phyloP scores from a whole-genome alignment of 2,113 vertebrate genomes.

The Peromyscus leucopus region DNA sequence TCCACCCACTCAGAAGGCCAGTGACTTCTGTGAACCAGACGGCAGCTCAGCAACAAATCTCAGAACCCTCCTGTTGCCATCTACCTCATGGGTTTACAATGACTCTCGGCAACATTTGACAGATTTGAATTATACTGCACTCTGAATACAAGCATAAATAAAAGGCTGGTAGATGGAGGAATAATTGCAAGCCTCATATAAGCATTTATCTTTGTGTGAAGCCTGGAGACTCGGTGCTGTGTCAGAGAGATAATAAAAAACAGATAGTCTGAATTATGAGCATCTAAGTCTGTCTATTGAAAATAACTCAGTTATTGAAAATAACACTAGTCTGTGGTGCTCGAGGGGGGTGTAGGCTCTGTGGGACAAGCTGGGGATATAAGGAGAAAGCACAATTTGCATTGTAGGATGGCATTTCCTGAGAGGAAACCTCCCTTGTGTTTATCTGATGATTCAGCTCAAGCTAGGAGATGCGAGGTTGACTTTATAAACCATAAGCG shows the following conservation, averaged over 20 bases:
- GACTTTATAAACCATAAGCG: too few species aligned
- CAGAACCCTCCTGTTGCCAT: conserved; percentile 37
- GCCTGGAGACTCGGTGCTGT: conserved; percentile 34
- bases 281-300: not conserved
- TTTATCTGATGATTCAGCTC: conserved; percentile 1
- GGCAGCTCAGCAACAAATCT: conserved; percentile 36
- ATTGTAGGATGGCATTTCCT: not conserved
- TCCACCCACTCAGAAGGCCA: not conserved
- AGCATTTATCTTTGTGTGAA: conserved; percentile 69
- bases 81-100: conserved; percentile 35
- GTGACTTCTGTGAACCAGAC: conserved; percentile 57
- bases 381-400: not conserved
- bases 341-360: not conserved
- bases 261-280: conserved; percentile 62
- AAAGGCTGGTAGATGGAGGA: conserved; percentile 46
- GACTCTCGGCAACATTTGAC: not conserved
- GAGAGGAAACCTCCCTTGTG: not conserved
- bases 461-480: not conserved
- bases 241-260: conserved; percentile 69
- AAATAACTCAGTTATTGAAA: conserved; percentile 62
- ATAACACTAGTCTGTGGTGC: not conserved
- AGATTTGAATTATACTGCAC: conserved; percentile 21
- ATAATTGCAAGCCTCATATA: conserved; percentile 50
- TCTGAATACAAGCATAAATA: conserved; percentile 42
- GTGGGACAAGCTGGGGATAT: not conserved